Conservation (phyloP, 2,113 vertebrate species). For the Pachyramphus minor region DNA sequence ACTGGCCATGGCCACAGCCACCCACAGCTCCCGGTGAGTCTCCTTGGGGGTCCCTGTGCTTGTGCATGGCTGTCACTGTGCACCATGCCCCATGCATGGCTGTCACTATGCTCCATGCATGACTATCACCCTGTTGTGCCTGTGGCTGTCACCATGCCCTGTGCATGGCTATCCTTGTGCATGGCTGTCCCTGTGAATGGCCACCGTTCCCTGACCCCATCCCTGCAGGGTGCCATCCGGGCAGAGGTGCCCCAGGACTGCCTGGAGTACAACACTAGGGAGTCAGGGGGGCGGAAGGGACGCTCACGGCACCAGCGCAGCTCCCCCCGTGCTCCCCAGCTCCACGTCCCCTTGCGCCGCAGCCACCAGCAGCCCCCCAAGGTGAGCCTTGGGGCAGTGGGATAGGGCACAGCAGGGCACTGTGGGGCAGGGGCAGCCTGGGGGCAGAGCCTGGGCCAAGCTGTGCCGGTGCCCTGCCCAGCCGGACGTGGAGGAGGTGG, state of each 20-base stretch:
- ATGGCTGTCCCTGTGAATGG: not conserved
- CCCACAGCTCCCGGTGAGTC: conserved; percentile 76
- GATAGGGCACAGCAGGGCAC: not conserved
- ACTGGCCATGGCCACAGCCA: conserved; percentile 63
- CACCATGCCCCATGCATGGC: not conserved
- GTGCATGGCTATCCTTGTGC: not conserved
- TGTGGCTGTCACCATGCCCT: not conserved
- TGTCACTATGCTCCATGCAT: not conserved
- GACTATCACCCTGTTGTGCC: not conserved
- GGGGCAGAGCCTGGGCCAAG: not conserved
- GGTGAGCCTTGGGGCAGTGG: conserved; percentile 23
- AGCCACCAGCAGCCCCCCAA: conserved; percentile 78
- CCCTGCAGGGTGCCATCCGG: conserved; percentile 69
- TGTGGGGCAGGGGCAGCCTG: fast-evolving
- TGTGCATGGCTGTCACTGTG: not conserved
- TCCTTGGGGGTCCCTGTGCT: not conserved
- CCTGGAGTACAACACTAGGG: conserved; percentile 63
- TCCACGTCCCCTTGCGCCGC: conserved; percentile 60
- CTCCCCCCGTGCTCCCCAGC: conserved; percentile 45
- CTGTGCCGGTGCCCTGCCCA: conserved; percentile 15
- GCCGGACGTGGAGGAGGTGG: conserved; percentile 74
- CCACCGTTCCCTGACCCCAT: fast-evolving
- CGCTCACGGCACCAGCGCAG: conserved; percentile 63
- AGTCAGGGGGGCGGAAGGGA: conserved; percentile 68
- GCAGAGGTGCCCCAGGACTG: conserved; percentile 78